A percentile compares a stretch with the other conserved stretches of the same genome.
phyloP scores from a whole-genome alignment of 1,140 invertebrate genomes.

The Brachystomella parvula region DNA sequence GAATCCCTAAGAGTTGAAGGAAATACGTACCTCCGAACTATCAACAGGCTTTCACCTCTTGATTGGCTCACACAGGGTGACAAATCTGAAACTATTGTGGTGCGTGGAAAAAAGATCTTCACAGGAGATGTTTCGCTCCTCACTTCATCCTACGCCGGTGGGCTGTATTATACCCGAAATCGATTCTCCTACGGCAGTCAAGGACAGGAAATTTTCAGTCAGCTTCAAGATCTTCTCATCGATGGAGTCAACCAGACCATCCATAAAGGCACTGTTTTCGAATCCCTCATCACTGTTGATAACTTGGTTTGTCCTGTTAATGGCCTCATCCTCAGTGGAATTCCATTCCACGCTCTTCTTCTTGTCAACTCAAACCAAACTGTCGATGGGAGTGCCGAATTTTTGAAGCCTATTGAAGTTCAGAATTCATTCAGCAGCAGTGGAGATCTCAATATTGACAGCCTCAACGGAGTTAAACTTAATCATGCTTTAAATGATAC shows the following conservation, averaged over 20 bases:
- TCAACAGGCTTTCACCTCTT: not conserved
- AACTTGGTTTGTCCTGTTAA: conserved; percentile 4
- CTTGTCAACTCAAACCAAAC: not conserved
- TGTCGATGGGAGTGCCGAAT: not conserved
- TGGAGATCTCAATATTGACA: not conserved
- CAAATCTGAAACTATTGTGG: not conserved
- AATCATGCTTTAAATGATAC: not conserved
- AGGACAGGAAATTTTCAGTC: not conserved
- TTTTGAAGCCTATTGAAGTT: not conserved
- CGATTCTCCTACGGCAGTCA: not conserved
- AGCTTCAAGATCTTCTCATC: not conserved
- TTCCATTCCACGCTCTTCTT: conserved; percentile 1
- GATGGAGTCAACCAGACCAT: conserved; percentile 10
- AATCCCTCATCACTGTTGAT: not conserved
- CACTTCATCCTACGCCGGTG: not conserved
- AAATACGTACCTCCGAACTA: not conserved
- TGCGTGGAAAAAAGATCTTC: conserved; percentile 2
- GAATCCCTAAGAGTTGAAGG: not conserved
- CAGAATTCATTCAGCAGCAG: not conserved
- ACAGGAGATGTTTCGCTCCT: not conserved
- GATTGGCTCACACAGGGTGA: conserved; percentile 7
- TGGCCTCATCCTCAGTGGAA: not conserved
- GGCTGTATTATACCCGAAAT: not conserved
- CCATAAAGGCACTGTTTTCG: not conserved
- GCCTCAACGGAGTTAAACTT: not conserved